Conservation (phyloP, 1,140 invertebrate genomes). For the Lanistes nyassanus region DNA sequence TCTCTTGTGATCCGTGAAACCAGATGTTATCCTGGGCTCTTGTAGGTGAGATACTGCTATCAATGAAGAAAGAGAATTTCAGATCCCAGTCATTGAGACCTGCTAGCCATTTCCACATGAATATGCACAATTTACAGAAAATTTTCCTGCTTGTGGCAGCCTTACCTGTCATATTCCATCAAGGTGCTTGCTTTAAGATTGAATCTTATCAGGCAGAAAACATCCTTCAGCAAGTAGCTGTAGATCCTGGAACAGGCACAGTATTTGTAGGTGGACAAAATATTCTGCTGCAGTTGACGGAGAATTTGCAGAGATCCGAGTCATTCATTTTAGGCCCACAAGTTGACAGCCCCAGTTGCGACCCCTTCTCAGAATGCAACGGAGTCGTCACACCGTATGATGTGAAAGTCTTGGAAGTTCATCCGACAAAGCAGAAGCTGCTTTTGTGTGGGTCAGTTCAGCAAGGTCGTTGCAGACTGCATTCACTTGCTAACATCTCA, state of each 20-base stretch:
- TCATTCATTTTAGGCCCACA: constrained; percentile 22
- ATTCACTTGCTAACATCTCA: constrained; percentile 25
- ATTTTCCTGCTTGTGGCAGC: too few relatives aligned
- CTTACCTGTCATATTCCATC: too few relatives aligned
- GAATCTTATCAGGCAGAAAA: background rate
- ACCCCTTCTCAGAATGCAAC: constrained; percentile 8
- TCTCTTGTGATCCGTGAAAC: too few relatives aligned
- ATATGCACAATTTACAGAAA: too few relatives aligned
- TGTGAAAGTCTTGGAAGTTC: constrained; percentile 34
- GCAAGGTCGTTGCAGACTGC: constrained; percentile 35
- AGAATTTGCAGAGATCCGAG: constrained; percentile 22
- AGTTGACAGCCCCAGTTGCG: constrained; percentile 28
- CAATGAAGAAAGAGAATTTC: too few relatives aligned
- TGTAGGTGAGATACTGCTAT: too few relatives aligned
- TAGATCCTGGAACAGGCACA: constrained; percentile 2
- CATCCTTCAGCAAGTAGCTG: background rate
- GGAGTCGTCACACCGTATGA: constrained; percentile 16
- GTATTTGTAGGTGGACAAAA: constrained; percentile 40
- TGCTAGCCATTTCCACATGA: too few relatives aligned
- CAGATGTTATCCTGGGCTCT: too few relatives aligned
- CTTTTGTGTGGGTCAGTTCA: constrained; percentile 38
- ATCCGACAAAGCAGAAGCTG: constrained; percentile 30
- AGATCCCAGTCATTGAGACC: too few relatives aligned
- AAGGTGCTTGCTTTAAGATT: background rate
- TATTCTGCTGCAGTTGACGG: constrained; percentile 30